A percentile compares a stretch with the other conserved stretches of the same genome.
phyloP scores from a whole-genome alignment of 2,888 invertebrate genomes.

The Ophion obscuratus region DNA sequence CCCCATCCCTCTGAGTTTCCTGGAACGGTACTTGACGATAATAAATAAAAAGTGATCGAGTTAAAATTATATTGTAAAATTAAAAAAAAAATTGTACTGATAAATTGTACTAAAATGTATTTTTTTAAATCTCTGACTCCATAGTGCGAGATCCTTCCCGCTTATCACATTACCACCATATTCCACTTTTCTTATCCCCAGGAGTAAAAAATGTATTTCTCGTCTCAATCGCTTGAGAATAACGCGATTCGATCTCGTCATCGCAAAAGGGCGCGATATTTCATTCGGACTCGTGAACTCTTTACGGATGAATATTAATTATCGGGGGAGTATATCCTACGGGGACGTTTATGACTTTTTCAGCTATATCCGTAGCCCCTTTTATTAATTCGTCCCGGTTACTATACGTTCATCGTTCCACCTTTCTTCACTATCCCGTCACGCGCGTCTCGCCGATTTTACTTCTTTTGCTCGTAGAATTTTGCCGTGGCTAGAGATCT shows the following conservation, averaged over 20 bases:
- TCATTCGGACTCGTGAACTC: constrained; percentile 11
- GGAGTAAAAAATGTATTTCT: no score
- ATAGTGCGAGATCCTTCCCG: no score
- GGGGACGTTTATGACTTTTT: constrained; percentile 53
- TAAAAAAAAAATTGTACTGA: no score
- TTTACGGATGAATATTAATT: constrained; percentile 33
- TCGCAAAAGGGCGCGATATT: not conserved
- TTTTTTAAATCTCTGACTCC: no score
- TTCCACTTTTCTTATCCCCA: no score
- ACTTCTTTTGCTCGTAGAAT: constrained; percentile 64
- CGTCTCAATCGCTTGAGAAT: not conserved
- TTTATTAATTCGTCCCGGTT: constrained; percentile 55
- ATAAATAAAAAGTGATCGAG: not conserved
- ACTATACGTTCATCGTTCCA: constrained; percentile 42
- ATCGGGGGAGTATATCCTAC: constrained; percentile 22
- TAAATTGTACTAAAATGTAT: no score
- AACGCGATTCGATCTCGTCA: not conserved
- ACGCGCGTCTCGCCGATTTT: constrained; percentile 45
- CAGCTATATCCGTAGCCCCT: constrained; percentile 39
- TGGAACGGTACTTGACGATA: not conserved
- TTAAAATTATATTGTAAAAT: no score
- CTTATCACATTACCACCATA: no score
- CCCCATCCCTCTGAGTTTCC: not conserved
- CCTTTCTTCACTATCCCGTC: constrained; percentile 30
- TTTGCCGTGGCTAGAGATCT: constrained; percentile 24